Evolutionary conservation across 2,888 invertebrate species (phyloP), one percentile per base, ranked within the genome.

Genomic region (Stegophylla sp.): DNA sequence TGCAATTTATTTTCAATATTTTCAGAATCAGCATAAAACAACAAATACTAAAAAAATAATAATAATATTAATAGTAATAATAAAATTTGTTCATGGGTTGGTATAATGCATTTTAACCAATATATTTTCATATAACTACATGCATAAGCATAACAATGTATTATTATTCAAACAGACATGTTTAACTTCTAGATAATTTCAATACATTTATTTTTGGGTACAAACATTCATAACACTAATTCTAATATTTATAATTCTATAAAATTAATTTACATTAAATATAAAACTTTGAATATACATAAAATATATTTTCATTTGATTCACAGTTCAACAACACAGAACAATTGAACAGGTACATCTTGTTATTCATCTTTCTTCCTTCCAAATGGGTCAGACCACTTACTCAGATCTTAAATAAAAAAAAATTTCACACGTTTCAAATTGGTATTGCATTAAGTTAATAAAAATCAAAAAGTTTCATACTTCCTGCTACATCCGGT

Each of bases 381-480:
- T 15, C 86, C 88, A 86, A 90, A 90, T 43, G 90, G 90, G 86
- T 90, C 90, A 26, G 88, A 86, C 90, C 90, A 90, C 3, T 90
- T 88, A 84, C 89, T 89, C 90, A 90, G 90, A 86, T 89, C 90
- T 90, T 87, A 83, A 88, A 88, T 83, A 82, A 83, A 83, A 83
- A 76, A 81, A 61, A 82, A 83, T 51, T 26, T 26, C 13, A n/a
- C 26, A 73, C 15, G 83, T 83, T 63, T 56, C 61, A 41, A 75
- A 51, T 17, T 63, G 41, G 34, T 20, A 56, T 15, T n/a, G n/a
- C n/a, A n/a, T n/a, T n/a, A n/a, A 20, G 9, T 23, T 28, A 13
- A 17, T 26, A 43, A 41, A 41, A 5, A 34, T n/a, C 4, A 13
- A 15, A 17, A 13, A 59, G 56, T 51, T 41, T 87, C 89, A 88